phyloP scores from a whole-genome alignment of 2,797 vertebrate species.

The Neopelma chrysocephalum region DNA sequence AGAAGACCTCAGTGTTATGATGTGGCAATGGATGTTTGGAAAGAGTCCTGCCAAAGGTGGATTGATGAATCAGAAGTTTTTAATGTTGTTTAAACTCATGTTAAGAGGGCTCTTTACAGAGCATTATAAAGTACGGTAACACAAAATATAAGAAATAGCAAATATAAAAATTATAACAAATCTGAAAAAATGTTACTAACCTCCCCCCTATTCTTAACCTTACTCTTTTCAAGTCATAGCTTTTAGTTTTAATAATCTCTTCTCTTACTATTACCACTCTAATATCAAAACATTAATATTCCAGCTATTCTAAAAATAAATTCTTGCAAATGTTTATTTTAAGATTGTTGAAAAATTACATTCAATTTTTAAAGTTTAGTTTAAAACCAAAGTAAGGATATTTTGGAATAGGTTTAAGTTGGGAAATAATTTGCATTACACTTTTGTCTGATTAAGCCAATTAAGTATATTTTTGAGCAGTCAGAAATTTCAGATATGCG shows the following conservation, averaged over 20 bases:
- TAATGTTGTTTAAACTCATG: no score
- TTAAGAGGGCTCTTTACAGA: no score
- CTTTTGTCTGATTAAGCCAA: background rate
- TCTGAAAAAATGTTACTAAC: background rate
- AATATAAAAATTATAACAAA: background rate
- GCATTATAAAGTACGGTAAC: background rate
- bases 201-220: background rate
- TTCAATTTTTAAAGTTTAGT: background rate
- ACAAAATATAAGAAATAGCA: background rate
- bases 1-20: background rate
- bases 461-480: background rate
- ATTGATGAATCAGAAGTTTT: no score
- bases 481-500: background rate
- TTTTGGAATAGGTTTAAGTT: background rate
- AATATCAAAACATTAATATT: background rate
- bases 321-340: background rate
- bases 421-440: background rate
- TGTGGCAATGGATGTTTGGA: no score
- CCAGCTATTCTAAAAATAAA: background rate
- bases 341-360: background rate
- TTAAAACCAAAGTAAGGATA: background rate
- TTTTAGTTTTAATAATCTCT: background rate
- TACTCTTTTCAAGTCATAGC: background rate
- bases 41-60: no score
- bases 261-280: background rate